Evolutionary conservation across 2,113 vertebrate genomes (phyloP), one percentile per base, ranked within the genome.

Genomic region (Anhinga anhinga): DNA sequence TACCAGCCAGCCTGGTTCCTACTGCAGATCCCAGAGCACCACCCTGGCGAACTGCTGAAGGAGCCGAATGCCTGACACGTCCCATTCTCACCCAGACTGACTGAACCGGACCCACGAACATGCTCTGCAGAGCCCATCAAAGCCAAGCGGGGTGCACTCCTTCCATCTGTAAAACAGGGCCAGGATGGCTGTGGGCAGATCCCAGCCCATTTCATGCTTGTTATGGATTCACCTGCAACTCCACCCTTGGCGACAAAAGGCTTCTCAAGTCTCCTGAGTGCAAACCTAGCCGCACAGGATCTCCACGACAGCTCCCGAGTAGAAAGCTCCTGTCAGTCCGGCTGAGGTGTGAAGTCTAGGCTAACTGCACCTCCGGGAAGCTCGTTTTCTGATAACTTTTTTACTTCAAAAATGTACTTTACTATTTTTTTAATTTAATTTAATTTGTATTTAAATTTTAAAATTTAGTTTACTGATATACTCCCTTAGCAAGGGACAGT

Each of bases 41-140:
- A 2, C 26, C 84, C 79, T 52, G 25, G 63, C 0, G 0, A 52
- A 40, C n/a, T 2, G 8, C 56, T 47, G n/a, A 36, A 53, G 56
- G 69, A 92, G 55, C 62, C 5, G 1, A 73, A 69, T 0, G 10
- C 44, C 65, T 21, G 11, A 9, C 65, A 69, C 2, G 3, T 40
- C 82, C 47, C 3, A 1, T 56, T 44, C 65, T 22, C 59, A 73
- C 86, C 65, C 77, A 62, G 34, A 90, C 77, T 47, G 65, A 82
- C 36, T 20, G 26, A 93, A 82, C 82, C 9, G 0, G 77, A 50
- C 55, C 20, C 71, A 58, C 0, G 1, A 76, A 65, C 0, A 1
- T 2, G 2, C 62, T 80, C 80, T 47, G 16, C 42, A 36, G 78
- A 86, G 14, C 42, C 42, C 86, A 86, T 56, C 70, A 90, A 93